Evolutionary conservation across 2,888 invertebrate species (phyloP), one percentile per base, ranked within the genome.

Genomic region (Ashinkailepas kermadecensis): DNA sequence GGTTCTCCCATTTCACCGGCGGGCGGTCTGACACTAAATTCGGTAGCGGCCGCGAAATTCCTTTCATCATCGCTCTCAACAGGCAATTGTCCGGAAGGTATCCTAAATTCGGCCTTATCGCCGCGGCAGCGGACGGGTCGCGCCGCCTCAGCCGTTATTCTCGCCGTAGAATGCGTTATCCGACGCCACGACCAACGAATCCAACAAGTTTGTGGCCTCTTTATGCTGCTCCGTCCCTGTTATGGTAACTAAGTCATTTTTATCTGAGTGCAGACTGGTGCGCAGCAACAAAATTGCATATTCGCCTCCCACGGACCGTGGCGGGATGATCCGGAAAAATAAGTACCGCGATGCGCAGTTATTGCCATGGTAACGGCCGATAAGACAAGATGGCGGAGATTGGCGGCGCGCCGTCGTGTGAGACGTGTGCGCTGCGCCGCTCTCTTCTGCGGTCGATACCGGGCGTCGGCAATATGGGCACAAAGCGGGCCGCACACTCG

Each of bases 301-400:
- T 74, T 74, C 74, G 21, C 74, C 18, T 13, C 39, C 70, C 18
- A 9, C 70, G 74, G 56, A 21, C 74, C 56, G 74, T 56, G 18
- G 15, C 18, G 18, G 74, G 74, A 74, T 74, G 54, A 74, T 74
- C 74, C 74, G 56, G 74, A 74, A 74, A 74, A 74, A 74, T 74
- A 54, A 74, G 56, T 56, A 56, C 56, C 56, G 74, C 56, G 74
- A 74, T 74, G 74, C 74, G 9, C 23, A 23, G 56, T 56, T 56
- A 74, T 74, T 56, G 74, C 74, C 74, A 74, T 74, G 74, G 74
- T 74, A 74, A 74, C 74, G 74, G 56, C 74, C 74, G 74, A 74
- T 74, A 74, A 74, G 74, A 74, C 74, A 74, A 74, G 74, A 74
- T 74, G 74, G 74, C 74, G 74, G 74, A 74, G 74, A 74, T 74